A percentile compares a stretch with the other conserved stretches of the same genome.
Evolutionary conservation across 2,113 vertebrate genomes (phyloP).

Genomic region (Setophaga coronata): DNA sequence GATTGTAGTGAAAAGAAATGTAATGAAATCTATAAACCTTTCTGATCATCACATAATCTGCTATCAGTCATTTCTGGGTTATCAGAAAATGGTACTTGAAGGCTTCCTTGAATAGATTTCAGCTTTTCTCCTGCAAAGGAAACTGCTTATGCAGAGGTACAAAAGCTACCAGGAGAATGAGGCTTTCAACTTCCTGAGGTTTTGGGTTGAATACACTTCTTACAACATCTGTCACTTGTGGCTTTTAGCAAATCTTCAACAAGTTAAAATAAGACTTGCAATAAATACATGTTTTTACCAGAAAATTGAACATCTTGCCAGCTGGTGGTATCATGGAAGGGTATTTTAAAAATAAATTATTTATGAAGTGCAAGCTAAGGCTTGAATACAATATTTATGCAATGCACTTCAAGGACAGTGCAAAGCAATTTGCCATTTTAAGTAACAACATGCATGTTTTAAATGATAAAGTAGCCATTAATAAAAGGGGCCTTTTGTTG

Average conservation of each 20-base stretch:
- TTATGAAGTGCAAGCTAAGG: constrained; percentile 74
- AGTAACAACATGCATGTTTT: constrained; percentile 57
- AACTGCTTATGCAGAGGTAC: constrained; percentile 32
- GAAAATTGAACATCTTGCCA: constrained; percentile 70
- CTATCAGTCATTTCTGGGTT: constrained; percentile 21
- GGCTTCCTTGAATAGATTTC: constrained; percentile 50
- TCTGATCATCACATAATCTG: constrained; percentile 11
- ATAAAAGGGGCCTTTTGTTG: constrained; percentile 1
- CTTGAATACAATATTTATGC: constrained; percentile 77
- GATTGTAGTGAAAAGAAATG: background rate
- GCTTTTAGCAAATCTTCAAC: constrained; percentile 72
- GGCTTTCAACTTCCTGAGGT: constrained; percentile 37
- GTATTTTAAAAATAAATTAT: constrained; percentile 75
- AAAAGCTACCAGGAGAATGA: constrained; percentile 54
- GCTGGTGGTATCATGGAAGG: constrained; percentile 51
- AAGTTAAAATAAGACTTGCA: constrained; percentile 59
- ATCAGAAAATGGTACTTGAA: constrained; percentile 40
- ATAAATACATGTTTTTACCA: constrained; percentile 71
- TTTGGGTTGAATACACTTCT: constrained; percentile 54
- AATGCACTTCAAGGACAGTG: constrained; percentile 67
- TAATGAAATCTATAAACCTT: constrained; percentile 37
- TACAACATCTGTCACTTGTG: constrained; percentile 49
- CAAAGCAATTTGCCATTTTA: constrained; percentile 66
- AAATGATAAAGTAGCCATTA: constrained; percentile 53
- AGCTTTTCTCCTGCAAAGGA: constrained; percentile 30